Conservation (phyloP, 2,113 vertebrate genomes). For the Spheniscus mendiculus region DNA sequence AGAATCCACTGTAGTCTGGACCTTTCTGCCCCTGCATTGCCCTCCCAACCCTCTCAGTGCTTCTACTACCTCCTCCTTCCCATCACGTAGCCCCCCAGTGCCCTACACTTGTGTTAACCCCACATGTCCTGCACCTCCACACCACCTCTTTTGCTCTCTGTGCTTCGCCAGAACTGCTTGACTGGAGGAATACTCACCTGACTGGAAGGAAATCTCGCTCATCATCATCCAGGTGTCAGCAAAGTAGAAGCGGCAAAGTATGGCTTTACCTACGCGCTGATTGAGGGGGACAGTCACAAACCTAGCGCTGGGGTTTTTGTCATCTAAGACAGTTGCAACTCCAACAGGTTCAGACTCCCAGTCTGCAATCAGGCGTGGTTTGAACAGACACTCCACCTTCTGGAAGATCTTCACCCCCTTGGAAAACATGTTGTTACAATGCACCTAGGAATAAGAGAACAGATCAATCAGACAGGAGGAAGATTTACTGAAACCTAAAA, state of each 20-base stretch:
- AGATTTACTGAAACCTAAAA: background rate
- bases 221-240: constrained; percentile 93
- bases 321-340: constrained; percentile 85
- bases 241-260: constrained; percentile 86
- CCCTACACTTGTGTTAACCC: rapidly evolving
- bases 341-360: constrained; percentile 81
- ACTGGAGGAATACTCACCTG: constrained; percentile 61
- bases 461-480: background rate
- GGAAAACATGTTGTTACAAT: constrained; percentile 93
- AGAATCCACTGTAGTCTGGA: background rate
- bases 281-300: constrained; percentile 86
- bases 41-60: background rate
- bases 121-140: rapidly evolving
- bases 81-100: rapidly evolving
- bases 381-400: constrained; percentile 85
- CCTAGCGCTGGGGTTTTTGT: constrained; percentile 89
- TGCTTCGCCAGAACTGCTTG: rapidly evolving
- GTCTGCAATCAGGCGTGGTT: constrained; percentile 73
- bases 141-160: background rate
- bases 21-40: background rate
- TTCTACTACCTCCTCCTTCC: background rate
- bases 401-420: constrained; percentile 91
- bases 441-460: constrained; percentile 73
- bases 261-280: constrained; percentile 77
- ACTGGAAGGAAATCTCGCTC: constrained; percentile 91